Evolutionary conservation across 2,888 invertebrate genomes (phyloP), one percentile per base, ranked within the genome.

Genomic region (Neocrepidodera transversa): DNA sequence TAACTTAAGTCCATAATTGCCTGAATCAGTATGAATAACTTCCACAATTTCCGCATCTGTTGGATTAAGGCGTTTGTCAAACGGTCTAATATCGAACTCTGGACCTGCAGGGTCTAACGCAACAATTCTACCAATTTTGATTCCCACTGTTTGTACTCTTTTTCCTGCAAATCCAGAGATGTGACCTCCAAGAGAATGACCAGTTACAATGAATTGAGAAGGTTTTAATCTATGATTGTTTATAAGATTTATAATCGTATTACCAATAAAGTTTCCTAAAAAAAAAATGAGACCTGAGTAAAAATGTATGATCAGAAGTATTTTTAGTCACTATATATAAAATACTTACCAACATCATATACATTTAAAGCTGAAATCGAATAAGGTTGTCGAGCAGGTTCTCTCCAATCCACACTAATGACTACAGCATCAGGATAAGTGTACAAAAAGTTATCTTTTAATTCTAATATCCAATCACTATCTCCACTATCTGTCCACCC

Each of bases 61-160:
- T 45, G 66, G 62, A 58, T 71, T 71, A n/a, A 75, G 45, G 2
- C 70, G 57, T 56, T 73, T 68, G n/a, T 68, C 62, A 1, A 61
- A 56, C 1, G 73, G 73, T 43, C 71, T 62, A 2, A 30, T 60
- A 6, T 54, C 58, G 40, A 73, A 74, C 10, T 69, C 56, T 3
- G 69, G 72, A 17, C 74, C 75, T 47, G 74, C 75, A 11, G 75
- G 75, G 61, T 75, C 75, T 7, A 75, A 59, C 4, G 72, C 74
- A 18, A 73, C 58, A 13, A 75, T 70, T 26, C 74, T 68, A 0
- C 68, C 67, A 20, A 75, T 35, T 51, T 64, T 67, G 45, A 67
- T 48, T 8, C 68, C 65, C n/a, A 60, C 32, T 35, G 70, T 65
- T 18, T 62, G 30, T 11, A 75, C 62, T 28, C 64, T 64, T 66